These are phyloP conservation scores for pig (Sus scrofa) DNA, from an alignment of 2,113 vertebrate genomes.

Conservation along the genomic window T2T-Sscrofa CM000813.6:153266001-153266500, in stretches of 20 bases:
- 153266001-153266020: constrained; percentile 16
- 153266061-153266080: neutral
- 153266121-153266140: constrained; percentile 22
- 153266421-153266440: neutral
- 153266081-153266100: neutral
- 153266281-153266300: neutral
- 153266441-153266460: constrained; percentile 30
- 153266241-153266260: neutral
- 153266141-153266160: neutral
- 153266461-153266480: constrained; percentile 49
- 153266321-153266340: neutral
- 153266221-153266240: neutral
- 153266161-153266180: neutral
- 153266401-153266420: constrained; percentile 29
- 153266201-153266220: neutral
- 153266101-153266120: neutral
- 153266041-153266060: neutral
- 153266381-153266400: neutral
- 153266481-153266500: constrained; percentile 50
- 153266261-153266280: neutral
- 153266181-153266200: neutral
- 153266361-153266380: neutral
- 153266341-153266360: neutral
- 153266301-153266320: neutral
- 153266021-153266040: neutral